Evolutionary conservation across 2,113 vertebrate genomes (phyloP).

Genomic region (Ptilonorhynchus violaceus): DNA sequence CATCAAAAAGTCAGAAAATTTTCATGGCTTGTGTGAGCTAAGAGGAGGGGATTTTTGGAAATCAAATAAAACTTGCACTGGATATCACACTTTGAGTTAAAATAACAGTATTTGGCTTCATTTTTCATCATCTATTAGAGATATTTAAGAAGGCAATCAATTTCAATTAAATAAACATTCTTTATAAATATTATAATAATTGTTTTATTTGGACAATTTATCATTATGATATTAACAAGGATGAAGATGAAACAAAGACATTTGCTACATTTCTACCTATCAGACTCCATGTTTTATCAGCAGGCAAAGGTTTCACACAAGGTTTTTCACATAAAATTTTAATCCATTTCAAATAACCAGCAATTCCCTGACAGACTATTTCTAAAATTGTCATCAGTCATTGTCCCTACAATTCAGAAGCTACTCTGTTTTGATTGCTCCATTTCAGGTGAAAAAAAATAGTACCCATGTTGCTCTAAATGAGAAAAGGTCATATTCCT

Average conservation of each 20-base stretch:
- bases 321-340: not conserved
- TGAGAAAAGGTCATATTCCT: constrained; percentile 34
- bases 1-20: not conserved
- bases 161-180: not conserved
- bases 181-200: not conserved
- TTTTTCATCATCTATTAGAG: not conserved
- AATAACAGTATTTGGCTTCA: not conserved
- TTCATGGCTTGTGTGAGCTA: not conserved
- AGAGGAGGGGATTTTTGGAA: not conserved
- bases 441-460: not conserved
- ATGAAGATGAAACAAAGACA: not conserved
- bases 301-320: not conserved
- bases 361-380: not conserved
- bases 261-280: not conserved
- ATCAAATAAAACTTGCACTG: not conserved
- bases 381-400: constrained; percentile 41
- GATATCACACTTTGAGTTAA: not conserved
- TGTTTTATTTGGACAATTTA: not conserved
- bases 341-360: not conserved
- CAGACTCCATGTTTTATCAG: not conserved
- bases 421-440: constrained; percentile 4
- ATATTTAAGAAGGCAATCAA: not conserved
- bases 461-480: constrained; percentile 33
- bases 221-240: not conserved
- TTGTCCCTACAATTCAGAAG: constrained; percentile 2